Evolutionary conservation across 2,888 invertebrate species (phyloP), one percentile per base, ranked within the genome.

Genomic region (Caenorhabditis sp.): DNA sequence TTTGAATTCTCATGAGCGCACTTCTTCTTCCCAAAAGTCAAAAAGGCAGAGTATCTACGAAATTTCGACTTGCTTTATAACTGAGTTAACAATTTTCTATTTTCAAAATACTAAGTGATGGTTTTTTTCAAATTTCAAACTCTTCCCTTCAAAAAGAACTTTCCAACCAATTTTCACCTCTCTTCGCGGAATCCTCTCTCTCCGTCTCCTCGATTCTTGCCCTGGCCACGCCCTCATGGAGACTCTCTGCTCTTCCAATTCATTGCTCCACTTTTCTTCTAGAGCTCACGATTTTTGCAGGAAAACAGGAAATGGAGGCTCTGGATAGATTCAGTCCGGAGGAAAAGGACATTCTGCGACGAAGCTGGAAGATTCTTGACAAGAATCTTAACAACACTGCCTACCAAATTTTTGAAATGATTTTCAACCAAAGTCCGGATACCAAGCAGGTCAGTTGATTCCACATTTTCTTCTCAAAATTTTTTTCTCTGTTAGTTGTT

Each of bases 341-440:
- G 24, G 87, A 87, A 40, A 84, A 83, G 51, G 81, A 83, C 22
- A 37, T 85, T 6, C 32, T 87, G 9, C 65, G 80, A 2, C 35
- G 68, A 24, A 82, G 80, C 24, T 87, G 85, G 85, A 80, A 79
- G n/a, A 79, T 87, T 4, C 56, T 87, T 24, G 83, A 78, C 15
- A 82, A 80, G 67, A 84, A 85, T 40, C 68, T 88, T 50, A 85
- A 84, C 40, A 70, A 80, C 9, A 84, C 85, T 5, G 87, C 87
- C 9, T 83, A 81, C 40, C 83, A 85, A 61, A 88, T 88, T 32
- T 88, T 88, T 56, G 88, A 88, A 68, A 88, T 88, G 88, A 88
- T 88, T 35, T 87, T 88, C 74, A 80, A 65, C 47, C 88, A 88
- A 62, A 85, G 85, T 80, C 88, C 88, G 9, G 88, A 88, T 56